Conservation (phyloP, 2,888 invertebrate genomes). For the Agrotis exclamationis region DNA sequence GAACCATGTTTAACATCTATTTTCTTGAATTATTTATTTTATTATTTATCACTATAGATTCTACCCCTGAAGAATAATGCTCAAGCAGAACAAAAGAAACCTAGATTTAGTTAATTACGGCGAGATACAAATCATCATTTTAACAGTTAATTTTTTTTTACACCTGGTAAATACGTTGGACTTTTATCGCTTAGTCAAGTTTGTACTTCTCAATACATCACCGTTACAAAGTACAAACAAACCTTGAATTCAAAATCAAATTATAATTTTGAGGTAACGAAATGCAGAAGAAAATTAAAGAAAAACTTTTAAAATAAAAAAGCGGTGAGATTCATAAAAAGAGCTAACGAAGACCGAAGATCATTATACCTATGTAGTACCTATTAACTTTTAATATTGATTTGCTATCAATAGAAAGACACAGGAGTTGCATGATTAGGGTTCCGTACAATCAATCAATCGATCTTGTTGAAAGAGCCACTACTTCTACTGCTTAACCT, state of each 20-base stretch:
- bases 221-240: conserved; percentile 25
- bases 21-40: too few relatives aligned
- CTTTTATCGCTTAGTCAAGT: neutral
- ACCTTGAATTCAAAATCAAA: conserved; percentile 17
- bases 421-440: neutral
- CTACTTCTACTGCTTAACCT: neutral
- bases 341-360: conserved; percentile 22
- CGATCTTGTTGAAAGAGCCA: neutral
- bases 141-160: too few relatives aligned
- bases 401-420: conserved; percentile 9
- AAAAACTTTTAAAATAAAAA: conserved; percentile 44
- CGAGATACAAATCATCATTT: too few relatives aligned
- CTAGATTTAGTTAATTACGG: too few relatives aligned
- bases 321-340: conserved; percentile 16
- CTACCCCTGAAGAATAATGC: too few relatives aligned
- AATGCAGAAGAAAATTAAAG: conserved; percentile 30
- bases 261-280: conserved; percentile 3
- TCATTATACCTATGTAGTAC: conserved; percentile 12
- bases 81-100: too few relatives aligned
- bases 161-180: neutral
- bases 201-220: neutral
- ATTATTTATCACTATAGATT: too few relatives aligned
- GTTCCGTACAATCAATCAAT: conserved; percentile 18
- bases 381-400: conserved; percentile 23
- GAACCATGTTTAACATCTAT: too few relatives aligned